Evolutionary conservation across 2,113 vertebrate species (phyloP).

Genomic region (human): DNA sequence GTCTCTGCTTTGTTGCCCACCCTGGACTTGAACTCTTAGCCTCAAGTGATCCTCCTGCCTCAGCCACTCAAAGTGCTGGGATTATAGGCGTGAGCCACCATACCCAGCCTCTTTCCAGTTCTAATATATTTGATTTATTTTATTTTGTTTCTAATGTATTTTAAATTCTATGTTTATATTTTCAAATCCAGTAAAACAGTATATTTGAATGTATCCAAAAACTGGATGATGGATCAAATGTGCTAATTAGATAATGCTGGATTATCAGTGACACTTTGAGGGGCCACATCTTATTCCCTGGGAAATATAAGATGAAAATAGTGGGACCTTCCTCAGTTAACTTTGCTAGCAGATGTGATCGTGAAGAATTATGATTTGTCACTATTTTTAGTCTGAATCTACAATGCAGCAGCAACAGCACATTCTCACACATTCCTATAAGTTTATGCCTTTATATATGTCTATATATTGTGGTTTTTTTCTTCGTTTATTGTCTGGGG

Average conservation of each 20-base stretch:
- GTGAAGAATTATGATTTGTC: background rate
- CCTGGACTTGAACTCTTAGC: too few relatives aligned
- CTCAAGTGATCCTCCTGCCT: too few relatives aligned
- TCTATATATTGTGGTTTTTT: background rate
- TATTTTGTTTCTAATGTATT: background rate
- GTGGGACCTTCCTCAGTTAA: background rate
- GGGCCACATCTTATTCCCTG: background rate
- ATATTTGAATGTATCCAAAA: background rate
- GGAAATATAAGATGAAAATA: background rate
- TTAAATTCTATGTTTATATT: background rate
- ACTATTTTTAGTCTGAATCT: background rate
- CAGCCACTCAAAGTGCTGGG: too few relatives aligned
- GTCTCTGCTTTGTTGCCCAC: too few relatives aligned
- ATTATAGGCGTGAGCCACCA: too few relatives aligned
- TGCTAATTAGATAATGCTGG: background rate
- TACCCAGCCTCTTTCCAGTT: too few relatives aligned
- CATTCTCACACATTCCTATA: background rate
- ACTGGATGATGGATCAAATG: background rate
- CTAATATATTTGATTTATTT: too few relatives aligned
- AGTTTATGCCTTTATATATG: background rate
- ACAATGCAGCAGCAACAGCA: background rate
- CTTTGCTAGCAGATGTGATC: background rate
- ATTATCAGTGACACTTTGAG: background rate
- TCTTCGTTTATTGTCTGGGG: background rate
- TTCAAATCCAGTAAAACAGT: background rate